Evolutionary conservation across 1,140 invertebrate species (phyloP), one percentile per base, ranked within the genome.

Genomic region (Caenorhabditis tropicalis): DNA sequence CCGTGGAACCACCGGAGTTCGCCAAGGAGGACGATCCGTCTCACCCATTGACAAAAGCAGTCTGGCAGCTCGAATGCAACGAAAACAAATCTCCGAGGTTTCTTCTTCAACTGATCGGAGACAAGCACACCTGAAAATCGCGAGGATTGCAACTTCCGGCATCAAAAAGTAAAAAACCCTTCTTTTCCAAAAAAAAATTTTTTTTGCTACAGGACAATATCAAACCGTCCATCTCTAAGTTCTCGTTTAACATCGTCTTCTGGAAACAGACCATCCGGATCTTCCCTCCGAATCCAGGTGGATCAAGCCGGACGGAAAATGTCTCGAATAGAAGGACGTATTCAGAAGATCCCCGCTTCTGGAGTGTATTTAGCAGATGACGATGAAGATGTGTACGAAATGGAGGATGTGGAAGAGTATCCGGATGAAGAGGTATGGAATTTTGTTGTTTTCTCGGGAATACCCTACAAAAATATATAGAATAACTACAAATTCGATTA

Each of bases 1-100:
- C 3, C 46, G 82, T 21, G 82, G 82, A 82, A 65, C 60, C 21
- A 82, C 82, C 9, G 82, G 82, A 21, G 82, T 82, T 12, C 56
- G 82, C 16, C 82, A 82, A 36, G 56, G 56, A 19, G 82, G 82
- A 3, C 82, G 82, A 0, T 36, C 58, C 9, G 82, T 82, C 2
- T 65, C 56, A 10, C 82, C 82, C 0, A 51, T 82, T 3, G 82
- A 82, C 27, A 82, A 82, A 36, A 82, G 27, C 15, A 82, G 82
- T 33, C 7, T 82, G 15, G 82, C 82, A 46, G 82, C 48, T 0
- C 24, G 48, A 70, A 70, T 74, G 65, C 19, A 74, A 5, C 36
- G 65, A 74, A 74, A 74, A 27, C 27, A 74, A 15, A 27, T 31
- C 0, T 2, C 65, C 15, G 65, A 74, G 29, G 65, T 74, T 0